phyloP scores from a whole-genome alignment of 2,113 vertebrate species.

The Sinocyclocheilus anophthalmus region DNA sequence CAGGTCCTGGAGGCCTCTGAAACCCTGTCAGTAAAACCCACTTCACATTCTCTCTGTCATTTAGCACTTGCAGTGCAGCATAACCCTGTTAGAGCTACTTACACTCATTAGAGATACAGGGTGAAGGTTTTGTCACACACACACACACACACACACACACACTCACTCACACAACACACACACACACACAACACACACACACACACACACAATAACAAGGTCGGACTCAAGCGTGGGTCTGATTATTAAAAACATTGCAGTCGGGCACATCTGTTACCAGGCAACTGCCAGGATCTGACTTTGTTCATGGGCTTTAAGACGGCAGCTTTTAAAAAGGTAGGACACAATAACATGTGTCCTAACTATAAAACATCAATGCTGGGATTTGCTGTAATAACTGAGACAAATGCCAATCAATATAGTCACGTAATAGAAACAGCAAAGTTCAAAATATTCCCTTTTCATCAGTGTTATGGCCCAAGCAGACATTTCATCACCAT shows the following conservation, averaged over 20 bases:
- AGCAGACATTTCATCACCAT: neutral
- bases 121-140: conserved; percentile 29
- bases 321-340: conserved; percentile 9
- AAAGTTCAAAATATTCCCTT: neutral
- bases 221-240: conserved; percentile 46
- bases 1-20: neutral
- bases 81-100: conserved; percentile 44
- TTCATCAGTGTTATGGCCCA: conserved; percentile 4
- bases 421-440: neutral
- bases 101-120: conserved; percentile 38
- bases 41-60: conserved; percentile 32
- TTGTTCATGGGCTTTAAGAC: conserved; percentile 21
- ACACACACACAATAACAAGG: conserved; percentile 52
- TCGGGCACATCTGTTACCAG: conserved; percentile 55
- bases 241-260: conserved; percentile 57
- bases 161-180: neutral
- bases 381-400: neutral
- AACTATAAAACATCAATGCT: conserved; percentile 1
- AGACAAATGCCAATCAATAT: neutral
- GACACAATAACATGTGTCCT: conserved; percentile 22
- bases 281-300: conserved; percentile 48
- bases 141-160: neutral
- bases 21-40: conserved; percentile 18
- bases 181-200: neutral
- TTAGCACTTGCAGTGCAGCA: conserved; percentile 36